Conservation (phyloP, 2,113 vertebrate species). For the Tachysurus vachellii region DNA sequence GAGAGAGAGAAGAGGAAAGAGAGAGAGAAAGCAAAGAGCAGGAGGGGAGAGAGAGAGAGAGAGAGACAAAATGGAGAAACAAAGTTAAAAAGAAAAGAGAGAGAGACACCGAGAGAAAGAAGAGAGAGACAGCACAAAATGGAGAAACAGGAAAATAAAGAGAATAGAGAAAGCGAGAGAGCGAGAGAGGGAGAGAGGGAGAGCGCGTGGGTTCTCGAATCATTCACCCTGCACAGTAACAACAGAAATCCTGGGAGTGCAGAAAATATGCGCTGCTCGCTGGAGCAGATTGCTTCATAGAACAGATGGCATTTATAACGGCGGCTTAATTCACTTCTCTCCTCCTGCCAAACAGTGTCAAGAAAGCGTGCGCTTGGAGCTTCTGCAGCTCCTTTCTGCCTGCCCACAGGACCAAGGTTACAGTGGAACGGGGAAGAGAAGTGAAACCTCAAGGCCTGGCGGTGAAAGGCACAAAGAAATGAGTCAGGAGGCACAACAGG, state of each 20-base stretch:
- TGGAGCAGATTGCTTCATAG: conserved; percentile 36
- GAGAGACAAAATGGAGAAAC: too few species aligned
- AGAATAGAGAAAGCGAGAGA: not conserved
- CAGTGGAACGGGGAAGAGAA: not conserved
- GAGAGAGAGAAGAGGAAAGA: too few species aligned
- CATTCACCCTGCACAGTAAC: conserved; percentile 14
- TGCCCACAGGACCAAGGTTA: not conserved
- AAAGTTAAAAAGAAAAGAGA: too few species aligned
- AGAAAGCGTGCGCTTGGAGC: not conserved
- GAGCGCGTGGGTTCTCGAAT: conserved; percentile 19
- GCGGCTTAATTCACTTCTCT: conserved; percentile 16
- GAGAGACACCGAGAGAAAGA: too few species aligned
- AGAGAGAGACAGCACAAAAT: too few species aligned
- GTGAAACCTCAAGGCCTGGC: conserved; percentile 9
- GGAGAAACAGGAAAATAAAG: too few species aligned
- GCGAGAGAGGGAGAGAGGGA: not conserved
- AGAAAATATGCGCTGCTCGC: conserved; percentile 12
- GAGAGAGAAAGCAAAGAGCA: too few species aligned
- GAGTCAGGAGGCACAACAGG: conserved; percentile 6
- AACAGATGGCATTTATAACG: conserved; percentile 40
- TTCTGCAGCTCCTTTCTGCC: not conserved
- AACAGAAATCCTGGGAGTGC: conserved; percentile 19
- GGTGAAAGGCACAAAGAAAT: not conserved
- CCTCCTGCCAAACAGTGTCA: conserved; percentile 16
- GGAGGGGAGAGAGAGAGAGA: too few species aligned